A percentile compares a stretch with the other conserved stretches of the same genome.
Evolutionary conservation across 2,888 invertebrate species (phyloP).

Genomic region (Drosophila merina): DNA sequence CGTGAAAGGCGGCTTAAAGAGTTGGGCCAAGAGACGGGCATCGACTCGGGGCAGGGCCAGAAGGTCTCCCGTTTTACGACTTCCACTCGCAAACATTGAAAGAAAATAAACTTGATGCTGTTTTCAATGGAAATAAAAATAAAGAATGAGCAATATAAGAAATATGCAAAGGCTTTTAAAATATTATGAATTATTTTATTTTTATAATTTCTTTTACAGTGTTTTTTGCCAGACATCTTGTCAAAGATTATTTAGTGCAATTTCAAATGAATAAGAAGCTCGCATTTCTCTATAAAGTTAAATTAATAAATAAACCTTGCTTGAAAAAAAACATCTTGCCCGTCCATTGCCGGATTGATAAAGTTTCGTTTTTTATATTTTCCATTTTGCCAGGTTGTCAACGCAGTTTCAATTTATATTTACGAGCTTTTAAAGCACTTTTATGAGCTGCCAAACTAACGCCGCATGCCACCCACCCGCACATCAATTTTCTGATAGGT

Average conservation of each 20-base stretch:
- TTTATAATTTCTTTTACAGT: slow-evolving; percentile 1
- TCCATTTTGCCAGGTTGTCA: slow-evolving; percentile 51
- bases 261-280: slow-evolving; percentile 13
- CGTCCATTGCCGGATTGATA: not conserved
- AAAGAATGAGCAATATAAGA: not conserved
- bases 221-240: slow-evolving; percentile 12
- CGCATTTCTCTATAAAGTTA: slow-evolving; percentile 2
- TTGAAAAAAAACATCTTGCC: not conserved
- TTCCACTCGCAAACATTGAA: not conserved
- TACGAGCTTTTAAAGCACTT: slow-evolving; percentile 72
- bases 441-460: slow-evolving; percentile 71
- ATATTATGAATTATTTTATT: not conserved
- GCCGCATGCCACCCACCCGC: not conserved
- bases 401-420: slow-evolving; percentile 78
- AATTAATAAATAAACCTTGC: slow-evolving; percentile 21
- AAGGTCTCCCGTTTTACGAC: slow-evolving; percentile 23
- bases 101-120: not conserved
- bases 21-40: slow-evolving; percentile 19
- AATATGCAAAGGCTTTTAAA: not conserved
- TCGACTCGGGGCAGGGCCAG: slow-evolving; percentile 8
- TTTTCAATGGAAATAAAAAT: not conserved
- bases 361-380: slow-evolving; percentile 33
- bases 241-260: slow-evolving; percentile 22
- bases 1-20: slow-evolving; percentile 58
- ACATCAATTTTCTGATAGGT: not conserved